phyloP scores from a whole-genome alignment of 1,140 invertebrate species.

The Limonius californicus region DNA sequence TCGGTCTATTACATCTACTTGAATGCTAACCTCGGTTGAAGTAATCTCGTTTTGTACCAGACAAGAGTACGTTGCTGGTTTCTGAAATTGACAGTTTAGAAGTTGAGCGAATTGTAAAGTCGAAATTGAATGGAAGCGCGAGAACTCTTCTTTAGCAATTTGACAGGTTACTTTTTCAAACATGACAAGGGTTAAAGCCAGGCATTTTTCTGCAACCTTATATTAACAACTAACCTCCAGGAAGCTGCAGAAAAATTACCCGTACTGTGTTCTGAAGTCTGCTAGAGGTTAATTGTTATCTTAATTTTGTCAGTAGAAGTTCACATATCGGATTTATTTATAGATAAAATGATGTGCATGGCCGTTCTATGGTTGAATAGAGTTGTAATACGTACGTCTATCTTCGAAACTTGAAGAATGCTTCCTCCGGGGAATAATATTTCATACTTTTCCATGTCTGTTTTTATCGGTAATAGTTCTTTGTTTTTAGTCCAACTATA shows the following conservation, averaged over 20 bases:
- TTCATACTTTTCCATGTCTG: slow-evolving; percentile 71
- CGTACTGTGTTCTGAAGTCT: too few relatives aligned
- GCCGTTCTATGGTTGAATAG: slow-evolving; percentile 13
- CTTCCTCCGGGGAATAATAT: slow-evolving; percentile 74
- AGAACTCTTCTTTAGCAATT: too few relatives aligned
- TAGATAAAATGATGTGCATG: too few relatives aligned
- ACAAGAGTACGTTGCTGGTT: slow-evolving; percentile 61
- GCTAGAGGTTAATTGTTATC: too few relatives aligned
- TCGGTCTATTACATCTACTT: slow-evolving; percentile 59
- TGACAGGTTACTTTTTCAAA: too few relatives aligned
- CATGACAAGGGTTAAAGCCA: too few relatives aligned
- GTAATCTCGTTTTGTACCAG: slow-evolving; percentile 54
- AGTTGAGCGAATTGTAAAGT: neutral
- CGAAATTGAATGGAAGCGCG: too few relatives aligned
- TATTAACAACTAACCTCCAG: too few relatives aligned
- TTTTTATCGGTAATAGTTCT: slow-evolving; percentile 63
- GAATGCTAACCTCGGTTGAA: slow-evolving; percentile 55
- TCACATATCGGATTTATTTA: too few relatives aligned
- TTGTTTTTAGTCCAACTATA: slow-evolving; percentile 78
- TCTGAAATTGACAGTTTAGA: slow-evolving; percentile 45
- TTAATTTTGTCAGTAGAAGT: too few relatives aligned
- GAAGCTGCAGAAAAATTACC: too few relatives aligned
- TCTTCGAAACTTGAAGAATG: slow-evolving; percentile 70
- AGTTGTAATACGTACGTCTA: slow-evolving; percentile 67
- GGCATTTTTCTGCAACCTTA: too few relatives aligned